Percentiles rank a stretch among this genome's conserved stretches.
Evolutionary conservation across 2,797 vertebrate species (phyloP).

Genomic region (Aratinga solstitialis): DNA sequence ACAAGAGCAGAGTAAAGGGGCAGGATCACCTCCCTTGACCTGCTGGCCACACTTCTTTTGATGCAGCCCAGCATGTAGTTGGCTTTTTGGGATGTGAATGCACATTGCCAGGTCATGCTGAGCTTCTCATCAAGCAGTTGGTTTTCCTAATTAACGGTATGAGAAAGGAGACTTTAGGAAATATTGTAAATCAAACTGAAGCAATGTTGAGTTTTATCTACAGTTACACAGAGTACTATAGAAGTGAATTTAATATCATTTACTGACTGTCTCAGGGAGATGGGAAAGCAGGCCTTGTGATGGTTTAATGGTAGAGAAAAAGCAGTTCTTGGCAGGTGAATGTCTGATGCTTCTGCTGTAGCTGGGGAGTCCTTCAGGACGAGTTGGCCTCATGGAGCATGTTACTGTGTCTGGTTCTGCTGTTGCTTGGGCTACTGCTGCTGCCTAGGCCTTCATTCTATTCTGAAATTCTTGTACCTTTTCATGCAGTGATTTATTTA

Average conservation of each 20-base stretch:
- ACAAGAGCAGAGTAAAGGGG: not conserved
- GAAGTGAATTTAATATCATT: not conserved
- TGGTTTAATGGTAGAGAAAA: not conserved
- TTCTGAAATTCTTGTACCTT: not conserved
- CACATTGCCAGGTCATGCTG: not conserved
- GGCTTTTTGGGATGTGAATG: not conserved
- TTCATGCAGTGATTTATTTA: not conserved
- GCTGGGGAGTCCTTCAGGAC: not conserved
- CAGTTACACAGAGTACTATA: not conserved
- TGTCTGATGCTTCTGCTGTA: not conserved
- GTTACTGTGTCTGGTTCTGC: not conserved
- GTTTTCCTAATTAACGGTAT: not conserved
- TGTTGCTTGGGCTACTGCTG: not conserved
- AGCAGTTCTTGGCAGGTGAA: not conserved
- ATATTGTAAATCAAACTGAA: not conserved
- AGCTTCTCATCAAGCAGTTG: not conserved
- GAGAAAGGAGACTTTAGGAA: not conserved
- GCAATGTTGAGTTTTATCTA: not conserved
- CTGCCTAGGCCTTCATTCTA: not conserved
- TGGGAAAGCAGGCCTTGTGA: not conserved
- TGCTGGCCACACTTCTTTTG: not conserved
- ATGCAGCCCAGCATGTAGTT: not conserved
- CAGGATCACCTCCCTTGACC: not conserved
- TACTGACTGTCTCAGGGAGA: not conserved
- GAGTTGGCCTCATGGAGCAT: not conserved